Conservation (phyloP, 1,140 invertebrate species). For the Papilio xuthus region DNA sequence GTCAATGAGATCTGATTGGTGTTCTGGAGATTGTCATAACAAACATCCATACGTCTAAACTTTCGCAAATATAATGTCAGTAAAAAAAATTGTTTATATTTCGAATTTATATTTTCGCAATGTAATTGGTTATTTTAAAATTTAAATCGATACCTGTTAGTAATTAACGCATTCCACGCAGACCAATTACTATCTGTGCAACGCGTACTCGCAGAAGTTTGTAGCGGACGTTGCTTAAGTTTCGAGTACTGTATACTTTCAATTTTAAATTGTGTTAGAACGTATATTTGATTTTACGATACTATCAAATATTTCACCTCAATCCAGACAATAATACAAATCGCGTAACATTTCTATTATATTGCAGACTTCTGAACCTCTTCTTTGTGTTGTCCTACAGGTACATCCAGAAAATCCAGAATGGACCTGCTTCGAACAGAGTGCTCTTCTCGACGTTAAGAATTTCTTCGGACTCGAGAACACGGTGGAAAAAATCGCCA, state of each 20-base stretch:
- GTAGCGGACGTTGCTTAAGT: constrained; percentile 8
- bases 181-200: constrained; percentile 24
- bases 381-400: constrained; percentile 75
- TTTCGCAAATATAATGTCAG: too few relatives aligned
- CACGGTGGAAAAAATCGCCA: constrained; percentile 97
- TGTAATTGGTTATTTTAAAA: background rate
- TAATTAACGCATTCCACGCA: constrained; percentile 15
- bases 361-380: background rate
- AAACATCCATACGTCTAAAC: too few relatives aligned
- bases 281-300: background rate
- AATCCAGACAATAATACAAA: background rate
- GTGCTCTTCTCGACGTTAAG: constrained; percentile 96
- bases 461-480: constrained; percentile 98
- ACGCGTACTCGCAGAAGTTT: background rate
- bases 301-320: background rate
- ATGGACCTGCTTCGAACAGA: constrained; percentile 99
- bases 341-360: background rate
- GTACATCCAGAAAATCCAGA: constrained; percentile 96
- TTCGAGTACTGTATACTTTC: background rate
- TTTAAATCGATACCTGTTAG: background rate
- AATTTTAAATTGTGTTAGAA: background rate
- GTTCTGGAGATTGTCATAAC: too few relatives aligned
- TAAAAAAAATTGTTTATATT: background rate
- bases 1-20: too few relatives aligned
- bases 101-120: background rate